Evolutionary conservation across 2,888 invertebrate genomes (phyloP).

Genomic region (Eupithecia tripunctaria): DNA sequence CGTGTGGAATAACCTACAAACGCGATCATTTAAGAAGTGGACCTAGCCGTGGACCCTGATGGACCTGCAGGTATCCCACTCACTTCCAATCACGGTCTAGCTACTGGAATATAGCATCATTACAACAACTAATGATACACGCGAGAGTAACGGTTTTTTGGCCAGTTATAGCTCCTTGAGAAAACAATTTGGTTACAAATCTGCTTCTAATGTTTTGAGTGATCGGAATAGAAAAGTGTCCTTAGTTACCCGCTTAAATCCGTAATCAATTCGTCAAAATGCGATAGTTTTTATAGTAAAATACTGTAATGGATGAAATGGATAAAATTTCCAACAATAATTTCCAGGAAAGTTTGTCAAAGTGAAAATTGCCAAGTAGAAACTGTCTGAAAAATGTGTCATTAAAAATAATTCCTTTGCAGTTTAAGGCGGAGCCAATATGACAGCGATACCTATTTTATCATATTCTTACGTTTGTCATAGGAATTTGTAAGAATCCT

Average conservation of each 20-base stretch:
- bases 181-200: not conserved
- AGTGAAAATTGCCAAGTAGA: not conserved
- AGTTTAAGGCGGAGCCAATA: no score
- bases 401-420: slow-evolving; percentile 43
- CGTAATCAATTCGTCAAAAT: no score
- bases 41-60: slow-evolving; percentile 54
- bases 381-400: not conserved
- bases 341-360: not conserved
- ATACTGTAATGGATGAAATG: no score
- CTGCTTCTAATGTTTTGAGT: not conserved
- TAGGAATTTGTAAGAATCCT: no score
- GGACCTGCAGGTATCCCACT: slow-evolving; percentile 52
- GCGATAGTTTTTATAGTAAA: no score
- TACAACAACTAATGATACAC: not conserved
- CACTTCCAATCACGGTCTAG: not conserved
- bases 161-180: not conserved
- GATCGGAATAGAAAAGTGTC: not conserved
- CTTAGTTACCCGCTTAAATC: no score
- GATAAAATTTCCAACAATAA: no score
- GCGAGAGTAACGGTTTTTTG: not conserved
- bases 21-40: slow-evolving; percentile 64
- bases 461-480: no score
- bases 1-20: slow-evolving; percentile 64
- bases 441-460: no score
- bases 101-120: slow-evolving; percentile 1